Percentiles rank a stretch among this genome's conserved stretches.
Evolutionary conservation across 2,888 invertebrate species (phyloP).

Genomic region (Crossocerus cetratus): DNA sequence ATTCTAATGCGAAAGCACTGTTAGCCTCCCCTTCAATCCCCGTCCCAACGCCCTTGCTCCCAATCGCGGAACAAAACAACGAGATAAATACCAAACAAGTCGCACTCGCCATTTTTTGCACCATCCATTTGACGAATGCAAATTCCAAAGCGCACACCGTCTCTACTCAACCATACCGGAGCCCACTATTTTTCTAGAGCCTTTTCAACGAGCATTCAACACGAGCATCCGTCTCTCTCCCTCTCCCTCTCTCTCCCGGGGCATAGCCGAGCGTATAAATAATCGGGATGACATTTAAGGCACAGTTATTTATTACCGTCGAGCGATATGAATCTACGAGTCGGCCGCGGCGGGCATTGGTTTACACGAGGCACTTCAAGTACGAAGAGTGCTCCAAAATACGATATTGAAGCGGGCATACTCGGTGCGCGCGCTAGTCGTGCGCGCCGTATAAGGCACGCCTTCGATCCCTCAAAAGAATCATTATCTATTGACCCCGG

Average conservation of each 20-base stretch:
- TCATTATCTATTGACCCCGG: conserved; percentile 21
- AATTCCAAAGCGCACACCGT: no score
- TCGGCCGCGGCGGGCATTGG: neutral
- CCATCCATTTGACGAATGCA: no score
- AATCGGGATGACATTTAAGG: conserved; percentile 14
- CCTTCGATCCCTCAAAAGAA: conserved; percentile 16
- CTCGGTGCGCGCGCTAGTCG: neutral
- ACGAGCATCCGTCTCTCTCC: neutral
- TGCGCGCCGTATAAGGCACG: neutral
- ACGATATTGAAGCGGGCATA: neutral
- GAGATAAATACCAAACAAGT: no score
- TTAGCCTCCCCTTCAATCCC: no score
- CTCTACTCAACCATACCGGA: no score
- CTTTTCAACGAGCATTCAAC: no score
- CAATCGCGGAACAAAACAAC: no score
- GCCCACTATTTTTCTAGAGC: no score
- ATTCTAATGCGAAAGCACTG: no score
- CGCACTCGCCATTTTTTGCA: no score
- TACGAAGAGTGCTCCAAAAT: neutral
- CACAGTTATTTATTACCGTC: conserved; percentile 5
- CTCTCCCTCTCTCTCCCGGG: neutral
- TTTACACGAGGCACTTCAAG: neutral
- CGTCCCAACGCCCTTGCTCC: no score
- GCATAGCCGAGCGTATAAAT: neutral
- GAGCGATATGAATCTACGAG: conserved; percentile 2